These are phyloP conservation scores for Pteropus rufus DNA, from an alignment of 2,797 vertebrate genomes.

Conservation along the genomic window DNA sequence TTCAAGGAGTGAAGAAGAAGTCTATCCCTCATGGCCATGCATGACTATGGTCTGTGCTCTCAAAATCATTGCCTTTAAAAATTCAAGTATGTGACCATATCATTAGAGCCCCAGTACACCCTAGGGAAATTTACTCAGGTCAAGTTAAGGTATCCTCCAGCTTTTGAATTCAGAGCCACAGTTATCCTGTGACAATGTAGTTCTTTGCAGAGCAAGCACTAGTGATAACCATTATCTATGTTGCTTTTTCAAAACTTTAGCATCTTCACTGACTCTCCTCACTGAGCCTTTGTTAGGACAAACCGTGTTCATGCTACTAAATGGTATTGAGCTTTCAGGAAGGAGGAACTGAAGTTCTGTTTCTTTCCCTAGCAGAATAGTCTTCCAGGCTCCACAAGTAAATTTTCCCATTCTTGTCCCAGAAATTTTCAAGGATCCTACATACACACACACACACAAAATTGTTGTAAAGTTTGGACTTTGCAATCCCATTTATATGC, in stretches of 20 bases:
- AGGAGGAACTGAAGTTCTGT: background rate
- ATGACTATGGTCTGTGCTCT: background rate
- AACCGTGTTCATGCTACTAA: background rate
- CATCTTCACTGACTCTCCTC: background rate
- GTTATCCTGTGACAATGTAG: background rate
- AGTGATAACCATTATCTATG: background rate
- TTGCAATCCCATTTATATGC: background rate
- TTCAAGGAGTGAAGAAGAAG: background rate
- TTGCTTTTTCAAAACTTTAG: background rate
- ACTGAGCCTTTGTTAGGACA: background rate
- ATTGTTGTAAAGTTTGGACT: background rate
- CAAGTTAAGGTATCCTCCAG: background rate
- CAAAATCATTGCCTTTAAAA: background rate
- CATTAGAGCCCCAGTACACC: background rate
- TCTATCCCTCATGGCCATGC: too few relatives aligned
- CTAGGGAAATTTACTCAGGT: background rate
- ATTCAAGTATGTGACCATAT: background rate
- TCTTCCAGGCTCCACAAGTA: background rate
- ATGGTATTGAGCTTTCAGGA: background rate
- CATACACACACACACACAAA: background rate
- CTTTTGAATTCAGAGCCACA: background rate
- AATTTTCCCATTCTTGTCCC: background rate
- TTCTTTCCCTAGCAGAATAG: background rate
- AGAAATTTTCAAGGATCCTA: background rate
- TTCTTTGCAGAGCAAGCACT: background rate